Percentiles rank a stretch among this genome's conserved stretches.
Conservation (phyloP, 1,140 invertebrate species). For the Pomacea maculata region DNA sequence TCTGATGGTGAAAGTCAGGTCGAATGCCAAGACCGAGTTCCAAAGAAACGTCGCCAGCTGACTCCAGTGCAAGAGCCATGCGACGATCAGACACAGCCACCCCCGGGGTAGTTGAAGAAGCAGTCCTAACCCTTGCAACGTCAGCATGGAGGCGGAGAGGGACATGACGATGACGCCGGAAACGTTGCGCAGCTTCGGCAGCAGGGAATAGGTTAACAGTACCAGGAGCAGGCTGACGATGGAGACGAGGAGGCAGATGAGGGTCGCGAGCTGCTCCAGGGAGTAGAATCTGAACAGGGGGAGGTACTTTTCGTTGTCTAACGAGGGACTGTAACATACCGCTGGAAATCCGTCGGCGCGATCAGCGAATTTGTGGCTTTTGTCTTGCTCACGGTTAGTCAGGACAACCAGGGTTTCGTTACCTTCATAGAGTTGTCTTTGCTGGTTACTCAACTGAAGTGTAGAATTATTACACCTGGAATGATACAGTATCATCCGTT, state of each 20-base stretch:
- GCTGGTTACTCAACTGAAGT: background rate
- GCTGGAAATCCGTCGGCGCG: background rate
- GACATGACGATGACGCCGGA: conserved; percentile 68
- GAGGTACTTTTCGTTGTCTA: background rate
- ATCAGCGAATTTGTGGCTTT: background rate
- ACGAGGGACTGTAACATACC: background rate
- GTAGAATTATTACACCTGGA: background rate
- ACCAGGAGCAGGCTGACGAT: conserved; percentile 28
- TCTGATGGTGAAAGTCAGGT: conserved; percentile 72
- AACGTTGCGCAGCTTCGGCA: conserved; percentile 65
- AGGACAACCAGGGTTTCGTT: background rate
- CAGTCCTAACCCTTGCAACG: conserved; percentile 63
- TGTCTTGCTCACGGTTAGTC: background rate
- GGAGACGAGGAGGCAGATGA: background rate
- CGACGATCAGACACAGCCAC: conserved; percentile 48
- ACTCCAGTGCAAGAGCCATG: conserved; percentile 65
- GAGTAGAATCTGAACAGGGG: background rate
- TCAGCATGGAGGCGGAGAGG: conserved; percentile 61
- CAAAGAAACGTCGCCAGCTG: conserved; percentile 70
- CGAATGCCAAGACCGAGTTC: conserved; percentile 69
- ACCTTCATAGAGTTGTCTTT: background rate
- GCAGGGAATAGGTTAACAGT: conserved; percentile 58
- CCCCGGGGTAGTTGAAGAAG: conserved; percentile 24
- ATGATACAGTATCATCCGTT: background rate
- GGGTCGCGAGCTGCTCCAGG: background rate